These are phyloP conservation scores for Axea sp. DNA, from an alignment of 2,888 invertebrate species.

Conservation along the genomic window DNA sequence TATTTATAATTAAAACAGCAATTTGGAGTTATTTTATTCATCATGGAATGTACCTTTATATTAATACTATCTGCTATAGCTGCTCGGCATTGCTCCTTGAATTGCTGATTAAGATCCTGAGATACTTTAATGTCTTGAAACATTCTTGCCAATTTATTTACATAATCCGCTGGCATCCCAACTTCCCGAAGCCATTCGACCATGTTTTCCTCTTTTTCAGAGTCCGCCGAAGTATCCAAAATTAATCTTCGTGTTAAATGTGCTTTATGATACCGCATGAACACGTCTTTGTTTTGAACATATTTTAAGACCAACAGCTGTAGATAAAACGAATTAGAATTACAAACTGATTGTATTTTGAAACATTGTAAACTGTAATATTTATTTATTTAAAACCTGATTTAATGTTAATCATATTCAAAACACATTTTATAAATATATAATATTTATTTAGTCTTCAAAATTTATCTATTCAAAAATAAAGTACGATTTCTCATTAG, in stretches of 20 bases:
- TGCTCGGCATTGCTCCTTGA: conserved; percentile 87
- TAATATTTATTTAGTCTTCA: too few species aligned
- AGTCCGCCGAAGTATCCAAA: conserved; percentile 98
- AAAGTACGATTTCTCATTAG: too few species aligned
- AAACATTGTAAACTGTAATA: too few species aligned
- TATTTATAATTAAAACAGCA: too few species aligned
- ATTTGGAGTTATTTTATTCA: too few species aligned
- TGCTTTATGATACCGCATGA: conserved; percentile 99
- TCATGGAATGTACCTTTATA: conserved; percentile 84
- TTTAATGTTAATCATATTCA: conserved; percentile 1
- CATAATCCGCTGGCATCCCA: conserved; percentile 99
- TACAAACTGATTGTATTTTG: too few species aligned
- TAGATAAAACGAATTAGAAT: too few species aligned
- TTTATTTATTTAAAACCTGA: conserved; percentile 33
- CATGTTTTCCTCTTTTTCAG: conserved; percentile 99
- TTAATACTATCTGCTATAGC: conserved; percentile 94
- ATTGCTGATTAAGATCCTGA: conserved; percentile 96
- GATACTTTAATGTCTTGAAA: conserved; percentile 98
- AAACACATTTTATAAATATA: too few species aligned
- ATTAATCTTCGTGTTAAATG: conserved; percentile 97
- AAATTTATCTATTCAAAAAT: too few species aligned
- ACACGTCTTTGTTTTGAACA: conserved; percentile 99
- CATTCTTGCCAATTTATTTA: conserved; percentile 98
- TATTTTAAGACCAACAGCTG: conserved; percentile 96
- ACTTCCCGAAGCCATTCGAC: conserved; percentile 98